Base-by-base conservation (phyloP, 2,888 invertebrate genomes). In the Dilophus febrilis region DNA sequence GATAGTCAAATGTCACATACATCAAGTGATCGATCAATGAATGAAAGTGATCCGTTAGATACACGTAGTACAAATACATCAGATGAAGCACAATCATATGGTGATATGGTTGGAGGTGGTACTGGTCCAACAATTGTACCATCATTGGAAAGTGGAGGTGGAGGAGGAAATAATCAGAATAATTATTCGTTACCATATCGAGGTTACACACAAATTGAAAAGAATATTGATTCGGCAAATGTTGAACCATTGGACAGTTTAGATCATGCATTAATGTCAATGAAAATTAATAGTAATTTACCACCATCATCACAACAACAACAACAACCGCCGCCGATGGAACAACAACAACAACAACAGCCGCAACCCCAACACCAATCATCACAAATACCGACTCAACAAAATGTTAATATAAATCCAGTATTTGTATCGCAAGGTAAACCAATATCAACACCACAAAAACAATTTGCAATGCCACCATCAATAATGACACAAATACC, bases 1-100 rank as follows among this genome's bases (percentile, higher is more conserved):
- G 75, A 75, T 52, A 74, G 74, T 28, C 73, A 74, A 53, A 67
- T 72, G 58, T 74, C 73, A 10, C 72, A 74, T 52, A 74, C 74
- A 49, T 74, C 74, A 3, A 74, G 73, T 44, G 74, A 74, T 49
- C 71, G 72, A 27, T 62, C 68, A 17, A 22, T 8, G 4, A 61
- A 68, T 30, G 72, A 71, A 37, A 71, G 71, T 11, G 71, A 72
- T 10, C 73, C 73, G 51, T 71, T 70, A 40, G 71, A 72, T 35
- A 70, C 71, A 46, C 58, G 65, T 52, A 72, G 72, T 60, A 68
- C 69, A 48, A 68, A 68, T 51, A 65, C 66, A 50, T 68, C 66
- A 12, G 64, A 56, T 48, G 66, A 66, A 49, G 66, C 67, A n/a
- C 10, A 16, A 7, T 22, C 22, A 6, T 6, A 6, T 22, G 22